phyloP scores from a whole-genome alignment of 2,113 vertebrate species.

The Tupaia chinensis region DNA sequence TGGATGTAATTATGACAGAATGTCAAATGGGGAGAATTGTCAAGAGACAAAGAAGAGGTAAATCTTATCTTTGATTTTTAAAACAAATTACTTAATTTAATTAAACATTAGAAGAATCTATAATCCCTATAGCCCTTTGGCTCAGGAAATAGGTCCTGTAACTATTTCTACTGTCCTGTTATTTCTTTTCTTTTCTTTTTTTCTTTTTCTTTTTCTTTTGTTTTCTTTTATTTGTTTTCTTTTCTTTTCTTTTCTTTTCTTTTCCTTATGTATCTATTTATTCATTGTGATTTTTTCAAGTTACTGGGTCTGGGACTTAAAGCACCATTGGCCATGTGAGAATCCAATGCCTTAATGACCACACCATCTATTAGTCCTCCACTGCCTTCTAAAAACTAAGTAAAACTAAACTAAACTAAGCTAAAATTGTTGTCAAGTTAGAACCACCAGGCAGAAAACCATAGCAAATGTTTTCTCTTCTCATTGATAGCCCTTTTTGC shows the following conservation, averaged over 20 bases:
- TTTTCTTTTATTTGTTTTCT: too few relatives aligned
- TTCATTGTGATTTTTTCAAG: too few relatives aligned
- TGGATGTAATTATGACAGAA: neutral
- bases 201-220: too few relatives aligned
- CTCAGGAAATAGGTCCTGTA: neutral
- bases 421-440: neutral
- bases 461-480: neutral
- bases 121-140: neutral
- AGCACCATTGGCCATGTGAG: too few relatives aligned
- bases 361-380: neutral
- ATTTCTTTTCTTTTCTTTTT: too few relatives aligned
- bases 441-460: neutral
- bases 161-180: neutral
- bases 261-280: too few relatives aligned
- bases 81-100: constrained; percentile 16
- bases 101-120: neutral
- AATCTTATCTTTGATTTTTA: neutral
- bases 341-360: too few relatives aligned
- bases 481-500: neutral
- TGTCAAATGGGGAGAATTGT: neutral
- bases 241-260: too few relatives aligned
- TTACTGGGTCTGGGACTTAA: too few relatives aligned
- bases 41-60: neutral
- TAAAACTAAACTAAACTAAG: neutral
- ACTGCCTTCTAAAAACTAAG: neutral